Base-by-base conservation (phyloP, 2,113 vertebrate species). In the Mionectes macconnelli region DNA sequence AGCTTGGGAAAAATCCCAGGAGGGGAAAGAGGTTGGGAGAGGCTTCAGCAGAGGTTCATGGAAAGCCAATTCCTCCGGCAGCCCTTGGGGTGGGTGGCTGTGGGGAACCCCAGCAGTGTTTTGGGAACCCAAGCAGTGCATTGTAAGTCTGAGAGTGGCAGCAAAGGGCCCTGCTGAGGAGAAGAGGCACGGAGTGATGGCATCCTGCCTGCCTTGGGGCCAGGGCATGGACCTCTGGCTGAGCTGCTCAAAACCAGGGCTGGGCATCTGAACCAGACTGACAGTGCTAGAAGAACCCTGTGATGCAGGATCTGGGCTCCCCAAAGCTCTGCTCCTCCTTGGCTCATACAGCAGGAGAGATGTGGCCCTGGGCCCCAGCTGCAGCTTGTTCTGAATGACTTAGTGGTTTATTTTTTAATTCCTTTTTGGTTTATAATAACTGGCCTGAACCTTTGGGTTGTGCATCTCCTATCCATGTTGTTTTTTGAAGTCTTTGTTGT, bases 351-450 rank as follows among this genome's bases (percentile, higher is more conserved):
- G 31, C 0, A 0, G 12, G 21, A 82, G 44, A 53, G 40, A 57
- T 0, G 0, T 2, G 15, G 80, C 53, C 73, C 67, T 0, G 0
- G 44, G 15, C 53, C 47, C 35, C 75, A 94, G 95, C 87, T 93
- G 89, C 53, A 76, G 67, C 57, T 64, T 69, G 84, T 84, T 82
- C 57, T 5, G 19, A 82, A 42, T 56, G n/a, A 66, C 57, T 94
- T 14, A 1, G 33, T 67, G 64, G 95, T 93, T 97, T 96, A 89
- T 94, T 94, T 97, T 96, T 85, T 0, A 85, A 93, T 93, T 89
- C 87, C 84, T 63, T 79, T 76, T 73, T 19, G 23, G 93, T 95
- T 96, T 95, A 94, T 72, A 95, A 49, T 56, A 92, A 53, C 35
- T 44, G 60, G 10, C 28, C 78, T 82, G 49, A 85, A 66, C 60